A percentile compares a stretch with the other conserved stretches of the same genome.
Evolutionary conservation across 2,113 vertebrate species (phyloP).

Genomic region (Dipodomys spectabilis): DNA sequence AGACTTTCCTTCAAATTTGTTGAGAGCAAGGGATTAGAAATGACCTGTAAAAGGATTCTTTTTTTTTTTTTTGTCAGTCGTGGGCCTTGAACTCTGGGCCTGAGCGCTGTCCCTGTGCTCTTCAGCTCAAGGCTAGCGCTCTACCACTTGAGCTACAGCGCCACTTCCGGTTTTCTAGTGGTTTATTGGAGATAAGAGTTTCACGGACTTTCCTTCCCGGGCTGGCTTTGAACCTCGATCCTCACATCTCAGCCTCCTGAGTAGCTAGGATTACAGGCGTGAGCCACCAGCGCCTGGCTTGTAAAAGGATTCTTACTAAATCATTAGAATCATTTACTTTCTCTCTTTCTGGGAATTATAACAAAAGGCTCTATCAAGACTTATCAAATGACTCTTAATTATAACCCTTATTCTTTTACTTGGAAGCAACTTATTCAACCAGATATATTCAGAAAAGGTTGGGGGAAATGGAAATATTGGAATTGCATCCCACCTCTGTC

Average conservation of each 20-base stretch:
- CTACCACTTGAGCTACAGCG: no score
- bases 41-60: neutral
- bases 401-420: slow-evolving; percentile 48
- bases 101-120: no score
- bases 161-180: no score
- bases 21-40: slow-evolving; percentile 33
- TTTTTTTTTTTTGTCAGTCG: no score
- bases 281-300: neutral
- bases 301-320: slow-evolving; percentile 41
- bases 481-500: slow-evolving; percentile 19
- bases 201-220: no score
- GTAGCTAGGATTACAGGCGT: no score
- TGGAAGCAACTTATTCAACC: slow-evolving; percentile 63
- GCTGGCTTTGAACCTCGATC: no score
- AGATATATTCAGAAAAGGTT: slow-evolving; percentile 8
- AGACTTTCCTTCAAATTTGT: slow-evolving; percentile 36
- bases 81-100: no score
- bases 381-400: slow-evolving; percentile 65
- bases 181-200: no score
- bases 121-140: no score
- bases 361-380: slow-evolving; percentile 59
- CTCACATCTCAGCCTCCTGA: no score
- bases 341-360: slow-evolving; percentile 30
- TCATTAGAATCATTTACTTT: slow-evolving; percentile 56
- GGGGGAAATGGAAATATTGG: neutral